Evolutionary conservation across 1,140 invertebrate species (phyloP).

Genomic region (Whitmania pigra): DNA sequence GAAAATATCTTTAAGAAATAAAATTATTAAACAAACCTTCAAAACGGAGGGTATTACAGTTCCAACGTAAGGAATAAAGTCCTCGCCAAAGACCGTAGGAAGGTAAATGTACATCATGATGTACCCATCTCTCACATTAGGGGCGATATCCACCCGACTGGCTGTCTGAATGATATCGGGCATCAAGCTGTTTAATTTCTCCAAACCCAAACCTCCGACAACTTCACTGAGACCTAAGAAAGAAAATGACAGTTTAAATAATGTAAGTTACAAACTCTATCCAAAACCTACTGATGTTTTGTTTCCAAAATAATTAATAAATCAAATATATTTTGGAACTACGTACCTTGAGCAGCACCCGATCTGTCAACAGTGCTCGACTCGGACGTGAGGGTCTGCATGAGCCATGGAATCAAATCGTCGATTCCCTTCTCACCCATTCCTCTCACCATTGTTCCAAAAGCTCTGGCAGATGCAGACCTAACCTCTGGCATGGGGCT

Average conservation of each 20-base stretch:
- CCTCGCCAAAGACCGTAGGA: constrained; percentile 84
- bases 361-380: constrained; percentile 84
- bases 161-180: constrained; percentile 93
- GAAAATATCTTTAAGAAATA: too few relatives aligned
- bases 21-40: constrained; percentile 47
- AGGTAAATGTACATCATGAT: constrained; percentile 99
- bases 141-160: constrained; percentile 71
- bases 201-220: constrained; percentile 82
- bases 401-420: constrained; percentile 76
- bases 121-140: constrained; percentile 96
- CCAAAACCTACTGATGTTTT: too few relatives aligned
- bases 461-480: constrained; percentile 76
- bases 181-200: constrained; percentile 91
- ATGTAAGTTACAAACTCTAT: too few relatives aligned
- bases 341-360: constrained; percentile 45
- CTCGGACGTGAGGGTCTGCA: constrained; percentile 94
- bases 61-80: constrained; percentile 90
- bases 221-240: constrained; percentile 54
- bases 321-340: constrained; percentile 43
- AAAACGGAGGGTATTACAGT: constrained; percentile 94
- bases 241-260: constrained; percentile 4
- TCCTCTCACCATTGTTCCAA: constrained; percentile 91
- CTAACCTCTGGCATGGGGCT: constrained; percentile 95
- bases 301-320: too few relatives aligned
- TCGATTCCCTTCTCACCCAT: constrained; percentile 92